Evolutionary conservation across 2,113 vertebrate genomes (phyloP).

Genomic region (Silurus glanis): DNA sequence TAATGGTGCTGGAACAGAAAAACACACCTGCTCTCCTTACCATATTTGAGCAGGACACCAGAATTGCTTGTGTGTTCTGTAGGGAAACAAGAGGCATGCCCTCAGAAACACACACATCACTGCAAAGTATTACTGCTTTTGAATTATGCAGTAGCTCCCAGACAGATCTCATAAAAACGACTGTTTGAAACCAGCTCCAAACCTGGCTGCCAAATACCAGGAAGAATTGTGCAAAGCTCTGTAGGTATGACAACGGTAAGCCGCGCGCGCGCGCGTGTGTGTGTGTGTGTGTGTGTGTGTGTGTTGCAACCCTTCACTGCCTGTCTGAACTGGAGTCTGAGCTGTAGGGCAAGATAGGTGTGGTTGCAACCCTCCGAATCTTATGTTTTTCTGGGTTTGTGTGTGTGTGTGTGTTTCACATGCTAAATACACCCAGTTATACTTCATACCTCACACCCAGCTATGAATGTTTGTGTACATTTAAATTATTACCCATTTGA

Average conservation of each 20-base stretch:
- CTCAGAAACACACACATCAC: neutral
- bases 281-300: constrained; percentile 16
- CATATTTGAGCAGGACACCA: neutral
- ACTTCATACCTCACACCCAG: neutral
- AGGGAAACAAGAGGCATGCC: neutral
- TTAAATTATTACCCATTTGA: neutral
- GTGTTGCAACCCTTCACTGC: constrained; percentile 25
- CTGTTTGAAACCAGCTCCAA: neutral
- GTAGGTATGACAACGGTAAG: constrained; percentile 4
- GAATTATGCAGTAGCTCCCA: neutral
- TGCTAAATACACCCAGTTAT: neutral
- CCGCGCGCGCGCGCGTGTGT: neutral
- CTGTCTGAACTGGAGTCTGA: constrained; percentile 24
- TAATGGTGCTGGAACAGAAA: no score
- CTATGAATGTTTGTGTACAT: neutral
- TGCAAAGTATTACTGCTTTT: neutral
- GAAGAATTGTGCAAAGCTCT: neutral
- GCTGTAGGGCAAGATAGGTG: constrained; percentile 36
- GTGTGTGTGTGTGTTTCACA: neutral
- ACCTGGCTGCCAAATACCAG: neutral
- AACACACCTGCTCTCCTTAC: neutral
- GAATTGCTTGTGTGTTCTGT: neutral
- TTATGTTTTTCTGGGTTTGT: neutral
- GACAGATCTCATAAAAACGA: neutral
- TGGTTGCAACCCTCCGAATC: constrained; percentile 10